A percentile compares a stretch with the other conserved stretches of the same genome.
These are phyloP conservation scores for Tanytarsus gracilentus DNA, from an alignment of 2,888 invertebrate genomes.

Conservation along the genomic window DNA sequence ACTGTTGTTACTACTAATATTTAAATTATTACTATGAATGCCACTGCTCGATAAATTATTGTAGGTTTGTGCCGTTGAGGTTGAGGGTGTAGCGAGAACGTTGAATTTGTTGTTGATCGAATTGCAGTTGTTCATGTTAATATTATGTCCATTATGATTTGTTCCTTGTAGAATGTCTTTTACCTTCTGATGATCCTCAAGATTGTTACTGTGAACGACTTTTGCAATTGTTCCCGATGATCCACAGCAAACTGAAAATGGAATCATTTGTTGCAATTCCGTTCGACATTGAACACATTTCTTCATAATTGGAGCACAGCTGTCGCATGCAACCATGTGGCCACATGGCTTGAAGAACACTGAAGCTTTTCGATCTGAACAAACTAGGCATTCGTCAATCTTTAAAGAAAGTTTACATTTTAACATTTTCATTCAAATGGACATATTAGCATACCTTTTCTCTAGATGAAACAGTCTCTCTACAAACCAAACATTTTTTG, in stretches of 20 bases:
- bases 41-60: conserved; percentile 14
- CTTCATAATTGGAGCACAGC: conserved; percentile 91
- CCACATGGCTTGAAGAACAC: conserved; percentile 92
- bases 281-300: conserved; percentile 93
- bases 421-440: background rate
- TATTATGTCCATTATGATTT: conserved; percentile 27
- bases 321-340: conserved; percentile 66
- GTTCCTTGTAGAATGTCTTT: conserved; percentile 19
- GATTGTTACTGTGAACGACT: background rate
- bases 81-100: conserved; percentile 12
- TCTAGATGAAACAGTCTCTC: conserved; percentile 69
- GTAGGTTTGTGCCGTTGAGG: conserved; percentile 21
- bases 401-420: conserved; percentile 38
- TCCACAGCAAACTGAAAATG: conserved; percentile 52
- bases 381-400: conserved; percentile 94
- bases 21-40: conserved; percentile 30
- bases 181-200: conserved; percentile 1
- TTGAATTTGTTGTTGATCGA: conserved; percentile 22
- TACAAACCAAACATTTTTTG: conserved; percentile 90
- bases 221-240: conserved; percentile 38
- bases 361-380: conserved; percentile 86
- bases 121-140: conserved; percentile 26
- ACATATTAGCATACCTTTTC: conserved; percentile 53
- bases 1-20: conserved; percentile 29
- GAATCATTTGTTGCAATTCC: conserved; percentile 63